These are phyloP conservation scores for Subacronicta megacephala DNA, from an alignment of 2,888 invertebrate species.

Conservation along the genomic window DNA sequence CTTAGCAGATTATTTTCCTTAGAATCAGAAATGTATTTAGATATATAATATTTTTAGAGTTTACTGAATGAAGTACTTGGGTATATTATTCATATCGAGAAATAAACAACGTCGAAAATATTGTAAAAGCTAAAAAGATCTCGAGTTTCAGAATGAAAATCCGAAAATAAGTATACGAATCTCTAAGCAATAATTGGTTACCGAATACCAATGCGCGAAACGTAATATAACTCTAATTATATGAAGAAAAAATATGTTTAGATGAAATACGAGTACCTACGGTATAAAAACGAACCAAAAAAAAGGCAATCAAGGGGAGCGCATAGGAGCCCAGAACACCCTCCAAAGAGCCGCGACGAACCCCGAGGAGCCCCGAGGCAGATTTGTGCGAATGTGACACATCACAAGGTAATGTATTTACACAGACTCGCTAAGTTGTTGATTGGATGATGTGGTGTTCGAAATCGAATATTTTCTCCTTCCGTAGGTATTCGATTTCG, in stretches of 20 bases:
- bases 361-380: slow-evolving; percentile 50
- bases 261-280: slow-evolving; percentile 65
- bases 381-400: slow-evolving; percentile 65
- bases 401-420: slow-evolving; percentile 69
- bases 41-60: too few species aligned
- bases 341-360: slow-evolving; percentile 29
- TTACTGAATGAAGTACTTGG: too few species aligned
- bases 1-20: too few species aligned
- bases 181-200: not conserved
- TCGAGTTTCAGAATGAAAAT: too few species aligned
- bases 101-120: too few species aligned
- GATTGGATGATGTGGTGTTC: slow-evolving; percentile 67
- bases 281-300: slow-evolving; percentile 66
- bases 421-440: slow-evolving; percentile 62
- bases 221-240: slow-evolving; percentile 46
- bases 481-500: slow-evolving; percentile 24
- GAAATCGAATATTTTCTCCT: slow-evolving; percentile 56
- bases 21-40: too few species aligned
- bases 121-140: slow-evolving; percentile 8
- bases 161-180: not conserved
- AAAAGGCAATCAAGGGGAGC: slow-evolving; percentile 72
- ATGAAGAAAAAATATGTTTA: slow-evolving; percentile 46
- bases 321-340: slow-evolving; percentile 42
- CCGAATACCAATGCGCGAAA: slow-evolving; percentile 32
- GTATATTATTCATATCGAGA: too few species aligned